Base-by-base conservation (phyloP, 2,888 invertebrate species). In the Hirtodrosophila confusa region DNA sequence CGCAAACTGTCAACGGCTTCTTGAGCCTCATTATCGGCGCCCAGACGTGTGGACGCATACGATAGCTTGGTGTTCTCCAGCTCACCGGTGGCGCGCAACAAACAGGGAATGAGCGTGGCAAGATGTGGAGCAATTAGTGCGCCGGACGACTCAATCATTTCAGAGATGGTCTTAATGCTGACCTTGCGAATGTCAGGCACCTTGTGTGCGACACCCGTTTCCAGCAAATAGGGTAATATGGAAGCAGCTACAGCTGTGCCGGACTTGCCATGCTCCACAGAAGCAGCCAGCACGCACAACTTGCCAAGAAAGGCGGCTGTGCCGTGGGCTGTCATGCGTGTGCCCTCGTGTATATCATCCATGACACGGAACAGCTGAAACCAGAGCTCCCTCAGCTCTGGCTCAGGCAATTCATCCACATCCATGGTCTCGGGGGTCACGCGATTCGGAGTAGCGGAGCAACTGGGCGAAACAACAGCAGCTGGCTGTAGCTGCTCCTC, bases 261-360 rank as follows among this genome's bases (percentile, higher is more conserved):
- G 39, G 94, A 93, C 90, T 96, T 96, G 3, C 96, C 96, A 79
- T 95, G 94, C 73, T 92, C 93, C 48, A 91, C 92, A 9, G 93
- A 93, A 73, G 96, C 95, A 40, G 95, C 94, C 10, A 94, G 94
- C 35, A 96, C 93, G 78, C 96, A 96, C 27, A 96, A 91, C 95
- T 96, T 96, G 76, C 96, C 95, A 11, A 97, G 92, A 17, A 95
- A 93, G 75, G 93, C 93, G 0, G 95, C 94, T 0, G 97, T 95
- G 56, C 94, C 94, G 5, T 93, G 94, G 4, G 97, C 97, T 0
- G 95, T 94, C 64, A 94, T 92, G 48, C 97, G 91, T 0, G 97
- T 97, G 24, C 95, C 96, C 89, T 97, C 98, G 90, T 98, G 98
- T 78, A 97, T 96, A 91, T 98, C 98, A 90, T 98, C 98, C 95